These are phyloP conservation scores for Mormyrops boulengeri DNA, from an alignment of 2,797 vertebrate species.

Conservation along the genomic window DNA sequence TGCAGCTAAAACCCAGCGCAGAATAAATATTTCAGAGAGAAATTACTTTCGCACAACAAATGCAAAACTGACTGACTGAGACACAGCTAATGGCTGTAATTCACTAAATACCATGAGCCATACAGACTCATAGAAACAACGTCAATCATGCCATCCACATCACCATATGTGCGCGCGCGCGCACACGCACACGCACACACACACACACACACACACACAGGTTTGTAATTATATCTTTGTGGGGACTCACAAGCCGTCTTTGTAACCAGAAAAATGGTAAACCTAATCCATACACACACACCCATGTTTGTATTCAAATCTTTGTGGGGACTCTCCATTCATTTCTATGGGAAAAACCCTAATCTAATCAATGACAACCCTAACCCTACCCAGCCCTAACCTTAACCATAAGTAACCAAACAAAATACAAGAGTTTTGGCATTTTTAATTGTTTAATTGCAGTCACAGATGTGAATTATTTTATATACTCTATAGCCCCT, in stretches of 20 bases:
- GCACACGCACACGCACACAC: constrained; percentile 22
- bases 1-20: neutral
- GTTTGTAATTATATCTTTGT: neutral
- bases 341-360: neutral
- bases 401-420: neutral
- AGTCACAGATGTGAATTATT: neutral
- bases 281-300: neutral
- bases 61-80: neutral
- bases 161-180: constrained; percentile 19
- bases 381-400: neutral
- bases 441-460: neutral
- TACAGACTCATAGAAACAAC: neutral
- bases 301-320: neutral
- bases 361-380: neutral
- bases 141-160: neutral
- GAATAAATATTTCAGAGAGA: constrained; percentile 5
- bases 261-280: too few species aligned
- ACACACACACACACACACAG: constrained; percentile 20
- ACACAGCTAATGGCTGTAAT: neutral
- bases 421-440: neutral
- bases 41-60: neutral
- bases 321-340: neutral
- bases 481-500: neutral
- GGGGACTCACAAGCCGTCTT: too few species aligned
- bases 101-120: neutral